Base-by-base conservation (phyloP, 2,113 vertebrate species). In the Vidua chalybeata region DNA sequence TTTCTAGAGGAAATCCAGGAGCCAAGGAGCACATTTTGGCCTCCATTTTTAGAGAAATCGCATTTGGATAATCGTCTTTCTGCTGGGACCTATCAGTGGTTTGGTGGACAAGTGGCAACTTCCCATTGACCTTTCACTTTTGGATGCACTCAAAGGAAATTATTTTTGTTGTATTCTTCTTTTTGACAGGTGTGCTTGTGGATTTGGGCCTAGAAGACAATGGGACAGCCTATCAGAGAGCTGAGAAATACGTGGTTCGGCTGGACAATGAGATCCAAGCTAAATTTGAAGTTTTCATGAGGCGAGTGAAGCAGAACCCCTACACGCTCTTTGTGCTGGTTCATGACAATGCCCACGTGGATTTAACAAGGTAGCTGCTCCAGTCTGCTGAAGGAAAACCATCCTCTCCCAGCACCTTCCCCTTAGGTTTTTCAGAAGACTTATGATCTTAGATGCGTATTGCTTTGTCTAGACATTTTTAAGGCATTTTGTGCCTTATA, bases 241-340 rank as follows among this genome's bases (percentile, higher is more conserved):
- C 99, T 4, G 99, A 99, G 77, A 99, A 99, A 96, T 99, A 99
- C 0, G 99, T 99, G 73, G 99, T 99, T 89, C 98, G 99, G 20
- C 97, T 99, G 64, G 99, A 99, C 80, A 97, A 94, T 28, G 99
- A 99, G 26, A 98, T 99, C 43, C 99, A 99, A 93, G 90, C 95
- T 74, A 99, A 99, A 97, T 99, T 99, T 97, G 99, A 99, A 84
- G 98, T 98, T 79, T 99, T 99, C 97, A 99, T 99, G 99, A 98
- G 97, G 93, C 98, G 98, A 80, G 99, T 99, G 90, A 99, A 99
- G 78, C 99, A 99, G 97, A 99, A 99, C 94, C 99, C 99, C 1
- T 99, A 99, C 92, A 99, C 99, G 0, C 97, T 99, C 83, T 99
- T 99, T 95, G 99, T 99, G 95, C 98, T 99, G 71, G 99, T 99